These are phyloP conservation scores for Ophthalmolycus amberensis DNA, from an alignment of 2,113 vertebrate species.

Conservation along the genomic window DNA sequence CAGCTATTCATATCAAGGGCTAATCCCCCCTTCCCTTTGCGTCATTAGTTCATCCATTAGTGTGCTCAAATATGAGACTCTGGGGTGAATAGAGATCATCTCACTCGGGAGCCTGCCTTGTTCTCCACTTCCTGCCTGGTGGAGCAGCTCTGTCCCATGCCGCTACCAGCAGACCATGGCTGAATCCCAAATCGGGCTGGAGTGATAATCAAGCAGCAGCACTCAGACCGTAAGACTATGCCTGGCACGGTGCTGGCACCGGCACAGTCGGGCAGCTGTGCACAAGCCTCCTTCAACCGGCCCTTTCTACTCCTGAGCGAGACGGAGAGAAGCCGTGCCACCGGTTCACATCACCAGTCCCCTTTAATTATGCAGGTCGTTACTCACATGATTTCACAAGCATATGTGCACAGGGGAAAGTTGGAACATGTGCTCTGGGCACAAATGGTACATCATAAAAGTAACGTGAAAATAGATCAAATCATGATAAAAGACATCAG, in stretches of 20 bases:
- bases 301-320: constrained; percentile 17
- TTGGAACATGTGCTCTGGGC: constrained; percentile 9
- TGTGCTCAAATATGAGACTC: constrained; percentile 52
- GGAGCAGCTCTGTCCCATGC: constrained; percentile 23
- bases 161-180: constrained; percentile 49
- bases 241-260: constrained; percentile 4
- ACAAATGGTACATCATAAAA: not conserved
- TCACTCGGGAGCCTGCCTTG: constrained; percentile 46
- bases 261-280: constrained; percentile 14
- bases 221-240: constrained; percentile 47
- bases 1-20: constrained; percentile 59
- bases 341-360: constrained; percentile 35
- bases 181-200: constrained; percentile 45
- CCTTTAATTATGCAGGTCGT: constrained; percentile 44
- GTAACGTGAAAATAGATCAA: not conserved
- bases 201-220: constrained; percentile 61
- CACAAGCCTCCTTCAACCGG: constrained; percentile 30
- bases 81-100: constrained; percentile 51
- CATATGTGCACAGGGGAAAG: not conserved
- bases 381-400: constrained; percentile 30
- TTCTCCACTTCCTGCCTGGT: constrained; percentile 36
- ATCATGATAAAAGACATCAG: constrained; percentile 7
- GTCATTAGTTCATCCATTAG: constrained; percentile 64
- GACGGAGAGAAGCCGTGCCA: constrained; percentile 20
- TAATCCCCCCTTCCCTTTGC: constrained; percentile 24